Conservation (phyloP, 1,140 invertebrate genomes). For the Diachasma alloeum region DNA sequence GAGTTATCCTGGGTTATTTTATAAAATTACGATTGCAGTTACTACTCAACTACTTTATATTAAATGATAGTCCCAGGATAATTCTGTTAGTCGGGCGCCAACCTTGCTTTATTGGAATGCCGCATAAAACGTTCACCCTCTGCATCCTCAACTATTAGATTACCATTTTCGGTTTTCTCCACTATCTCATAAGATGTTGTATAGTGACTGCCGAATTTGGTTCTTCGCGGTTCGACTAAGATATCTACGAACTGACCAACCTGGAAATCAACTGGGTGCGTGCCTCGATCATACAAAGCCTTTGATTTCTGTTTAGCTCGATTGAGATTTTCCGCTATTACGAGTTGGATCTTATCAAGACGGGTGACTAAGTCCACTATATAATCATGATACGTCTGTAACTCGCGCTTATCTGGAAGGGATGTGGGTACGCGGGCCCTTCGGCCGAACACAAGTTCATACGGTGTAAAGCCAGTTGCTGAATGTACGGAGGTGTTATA, state of each 20-base stretch:
- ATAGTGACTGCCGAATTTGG: not conserved
- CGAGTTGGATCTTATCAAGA: not conserved
- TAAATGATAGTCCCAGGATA: not conserved
- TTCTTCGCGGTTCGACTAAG: not conserved
- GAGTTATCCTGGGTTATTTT: too few relatives aligned
- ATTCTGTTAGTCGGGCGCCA: not conserved
- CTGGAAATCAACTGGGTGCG: too few relatives aligned
- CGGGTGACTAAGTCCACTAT: not conserved
- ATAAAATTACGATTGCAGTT: not conserved
- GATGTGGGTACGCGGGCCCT: too few relatives aligned
- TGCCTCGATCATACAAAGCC: not conserved
- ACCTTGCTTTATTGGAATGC: not conserved
- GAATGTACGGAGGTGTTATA: not conserved
- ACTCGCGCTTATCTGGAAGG: not conserved
- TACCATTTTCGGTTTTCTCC: not conserved
- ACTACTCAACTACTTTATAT: too few relatives aligned
- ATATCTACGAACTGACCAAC: not conserved
- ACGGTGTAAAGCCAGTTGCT: too few relatives aligned
- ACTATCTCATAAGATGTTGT: not conserved
- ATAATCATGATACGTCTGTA: not conserved
- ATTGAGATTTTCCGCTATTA: not conserved
- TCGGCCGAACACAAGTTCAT: too few relatives aligned
- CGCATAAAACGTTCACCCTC: too few relatives aligned
- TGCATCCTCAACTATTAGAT: constrained; percentile 7
- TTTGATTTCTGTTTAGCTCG: not conserved